Evolutionary conservation across 2,113 vertebrate genomes (phyloP).

Genomic region (Lutjanus erythropterus): DNA sequence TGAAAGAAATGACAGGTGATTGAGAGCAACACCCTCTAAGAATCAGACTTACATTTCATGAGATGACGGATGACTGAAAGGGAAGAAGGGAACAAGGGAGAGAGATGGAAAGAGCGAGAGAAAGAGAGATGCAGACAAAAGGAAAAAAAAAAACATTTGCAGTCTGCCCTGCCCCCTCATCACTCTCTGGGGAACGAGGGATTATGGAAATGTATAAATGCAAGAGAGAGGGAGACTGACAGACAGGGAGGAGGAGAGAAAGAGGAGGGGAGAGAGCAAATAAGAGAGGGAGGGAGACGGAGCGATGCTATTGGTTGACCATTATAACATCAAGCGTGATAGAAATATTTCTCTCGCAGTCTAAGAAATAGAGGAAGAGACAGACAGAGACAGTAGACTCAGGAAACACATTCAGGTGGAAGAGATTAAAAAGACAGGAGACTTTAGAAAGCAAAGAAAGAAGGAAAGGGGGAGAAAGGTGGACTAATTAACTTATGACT

Average conservation of each 20-base stretch:
- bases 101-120: conserved; percentile 23
- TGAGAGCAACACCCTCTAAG: conserved; percentile 32
- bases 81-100: conserved; percentile 6
- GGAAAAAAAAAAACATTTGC: conserved; percentile 65
- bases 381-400: conserved; percentile 62
- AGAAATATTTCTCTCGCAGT: conserved; percentile 73
- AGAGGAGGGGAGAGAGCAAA: conserved; percentile 45
- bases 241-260: conserved; percentile 45
- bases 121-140: conserved; percentile 68
- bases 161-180: conserved; percentile 75
- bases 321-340: conserved; percentile 70
- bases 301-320: conserved; percentile 70
- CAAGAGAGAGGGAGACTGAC: conserved; percentile 63
- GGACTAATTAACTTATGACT: conserved; percentile 69
- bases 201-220: conserved; percentile 80
- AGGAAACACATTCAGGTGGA: conserved; percentile 58
- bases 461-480: conserved; percentile 27
- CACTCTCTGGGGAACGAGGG: conserved; percentile 72
- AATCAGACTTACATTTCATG: conserved; percentile 47
- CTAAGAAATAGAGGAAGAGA: conserved; percentile 64
- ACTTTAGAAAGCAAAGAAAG: conserved; percentile 26
- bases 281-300: conserved; percentile 63
- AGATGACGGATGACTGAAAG: conserved; percentile 57
- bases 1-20: conserved; percentile 48
- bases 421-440: conserved; percentile 29